Evolutionary conservation across 1,140 invertebrate genomes (phyloP).

Genomic region (Paraescarpia echinospica): DNA sequence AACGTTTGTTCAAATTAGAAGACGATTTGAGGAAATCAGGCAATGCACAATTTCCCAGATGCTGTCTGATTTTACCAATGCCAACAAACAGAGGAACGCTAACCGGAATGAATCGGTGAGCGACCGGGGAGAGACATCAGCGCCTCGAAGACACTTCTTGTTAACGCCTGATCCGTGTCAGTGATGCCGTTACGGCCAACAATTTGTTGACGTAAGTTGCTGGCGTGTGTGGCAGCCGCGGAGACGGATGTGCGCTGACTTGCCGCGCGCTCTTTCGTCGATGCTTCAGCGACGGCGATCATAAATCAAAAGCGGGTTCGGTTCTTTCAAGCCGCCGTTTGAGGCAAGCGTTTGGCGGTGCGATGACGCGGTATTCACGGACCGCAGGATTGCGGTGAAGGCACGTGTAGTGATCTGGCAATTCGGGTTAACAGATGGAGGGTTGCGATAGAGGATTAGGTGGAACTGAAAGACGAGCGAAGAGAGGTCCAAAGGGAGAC

Average conservation of each 20-base stretch:
- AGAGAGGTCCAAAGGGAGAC: not conserved
- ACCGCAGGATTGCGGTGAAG: not conserved
- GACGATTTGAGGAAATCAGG: not conserved
- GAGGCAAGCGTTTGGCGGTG: not conserved
- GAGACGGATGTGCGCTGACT: not conserved
- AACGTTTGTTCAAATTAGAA: not conserved
- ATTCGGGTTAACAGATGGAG: not conserved
- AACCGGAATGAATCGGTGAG: not conserved
- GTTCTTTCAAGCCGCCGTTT: not conserved
- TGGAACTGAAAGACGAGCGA: not conserved
- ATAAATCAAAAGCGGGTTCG: not conserved
- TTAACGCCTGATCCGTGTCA: not conserved
- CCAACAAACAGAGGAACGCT: not conserved
- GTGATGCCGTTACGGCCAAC: not conserved
- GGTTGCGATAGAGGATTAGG: not conserved
- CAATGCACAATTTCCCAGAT: not conserved
- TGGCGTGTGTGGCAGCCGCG: too few species aligned
- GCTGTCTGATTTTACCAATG: not conserved
- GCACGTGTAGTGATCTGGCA: not conserved
- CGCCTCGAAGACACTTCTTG: not conserved
- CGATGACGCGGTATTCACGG: not conserved
- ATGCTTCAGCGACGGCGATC: not conserved
- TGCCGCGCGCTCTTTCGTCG: conserved; percentile 2
- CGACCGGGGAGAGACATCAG: not conserved
- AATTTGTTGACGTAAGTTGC: not conserved